Evolutionary conservation across 1,140 invertebrate genomes (phyloP).

Genomic region (Callitettix versicolor): DNA sequence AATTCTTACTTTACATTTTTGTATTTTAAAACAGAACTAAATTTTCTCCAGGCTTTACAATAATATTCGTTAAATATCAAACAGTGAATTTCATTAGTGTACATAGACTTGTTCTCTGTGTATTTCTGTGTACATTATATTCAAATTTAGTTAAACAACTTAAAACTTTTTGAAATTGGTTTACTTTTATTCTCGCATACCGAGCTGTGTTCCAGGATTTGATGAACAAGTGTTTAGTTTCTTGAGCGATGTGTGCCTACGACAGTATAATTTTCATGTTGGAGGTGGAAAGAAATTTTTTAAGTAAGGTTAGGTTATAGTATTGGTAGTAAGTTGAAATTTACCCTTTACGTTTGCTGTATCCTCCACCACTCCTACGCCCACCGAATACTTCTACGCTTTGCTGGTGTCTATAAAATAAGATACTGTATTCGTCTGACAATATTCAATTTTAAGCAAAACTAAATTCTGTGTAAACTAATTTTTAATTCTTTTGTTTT

Average conservation of each 20-base stretch:
- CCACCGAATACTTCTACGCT: slow-evolving; percentile 13
- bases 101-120: too few relatives aligned
- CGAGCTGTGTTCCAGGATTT: too few relatives aligned
- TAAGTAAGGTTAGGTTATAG: neutral
- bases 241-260: neutral
- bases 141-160: too few relatives aligned
- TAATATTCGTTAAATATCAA: too few relatives aligned
- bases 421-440: slow-evolving; percentile 13
- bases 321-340: neutral
- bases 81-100: too few relatives aligned
- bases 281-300: neutral
- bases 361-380: neutral
- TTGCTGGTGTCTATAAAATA: slow-evolving; percentile 6
- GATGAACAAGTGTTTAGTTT: neutral
- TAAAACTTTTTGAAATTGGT: neutral
- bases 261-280: neutral
- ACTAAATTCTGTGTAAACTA: slow-evolving; percentile 16
- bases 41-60: too few relatives aligned
- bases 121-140: too few relatives aligned
- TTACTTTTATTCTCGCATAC: neutral
- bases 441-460: slow-evolving; percentile 13
- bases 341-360: neutral
- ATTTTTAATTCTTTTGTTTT: slow-evolving; percentile 11
- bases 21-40: too few relatives aligned
- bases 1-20: too few relatives aligned